These are phyloP conservation scores for Scomber scombrus DNA, from an alignment of 2,113 vertebrate genomes.

Conservation along the genomic window DNA sequence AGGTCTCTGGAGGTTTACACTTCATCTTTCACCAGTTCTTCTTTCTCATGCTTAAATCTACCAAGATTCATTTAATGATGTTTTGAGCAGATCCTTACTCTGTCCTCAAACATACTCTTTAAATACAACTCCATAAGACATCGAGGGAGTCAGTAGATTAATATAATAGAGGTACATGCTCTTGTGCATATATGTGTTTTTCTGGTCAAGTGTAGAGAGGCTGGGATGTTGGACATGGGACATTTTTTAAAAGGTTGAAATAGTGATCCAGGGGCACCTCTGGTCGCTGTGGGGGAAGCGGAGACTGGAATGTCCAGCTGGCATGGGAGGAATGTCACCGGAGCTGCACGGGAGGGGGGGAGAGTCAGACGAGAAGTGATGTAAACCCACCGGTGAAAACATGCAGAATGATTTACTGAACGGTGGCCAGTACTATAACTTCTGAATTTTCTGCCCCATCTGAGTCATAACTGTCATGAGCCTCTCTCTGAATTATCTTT, in stretches of 20 bases:
- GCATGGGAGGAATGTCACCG: slow-evolving; percentile 65
- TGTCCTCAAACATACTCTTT: neutral
- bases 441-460: slow-evolving; percentile 16
- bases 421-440: neutral
- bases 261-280: slow-evolving; percentile 32
- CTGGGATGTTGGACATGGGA: neutral
- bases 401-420: slow-evolving; percentile 31
- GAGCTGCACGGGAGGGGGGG: slow-evolving; percentile 29
- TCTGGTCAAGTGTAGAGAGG: neutral
- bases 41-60: neutral
- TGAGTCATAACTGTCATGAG: slow-evolving; percentile 7
- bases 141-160: slow-evolving; percentile 9
- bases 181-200: neutral
- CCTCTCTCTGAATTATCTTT: slow-evolving; percentile 3
- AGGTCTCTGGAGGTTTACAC: neutral
- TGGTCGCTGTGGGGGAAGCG: slow-evolving; percentile 40
- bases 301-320: slow-evolving; percentile 72
- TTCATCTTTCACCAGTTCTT: neutral
- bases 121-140: neutral
- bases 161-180: neutral
- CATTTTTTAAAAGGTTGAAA: slow-evolving; percentile 10
- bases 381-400: slow-evolving; percentile 46
- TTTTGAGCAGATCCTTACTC: slow-evolving; percentile 4
- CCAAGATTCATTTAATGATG: neutral
- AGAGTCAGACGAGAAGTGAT: slow-evolving; percentile 37